Base-by-base conservation (phyloP, 2,888 invertebrate species). In the Xiphydria camelus region DNA sequence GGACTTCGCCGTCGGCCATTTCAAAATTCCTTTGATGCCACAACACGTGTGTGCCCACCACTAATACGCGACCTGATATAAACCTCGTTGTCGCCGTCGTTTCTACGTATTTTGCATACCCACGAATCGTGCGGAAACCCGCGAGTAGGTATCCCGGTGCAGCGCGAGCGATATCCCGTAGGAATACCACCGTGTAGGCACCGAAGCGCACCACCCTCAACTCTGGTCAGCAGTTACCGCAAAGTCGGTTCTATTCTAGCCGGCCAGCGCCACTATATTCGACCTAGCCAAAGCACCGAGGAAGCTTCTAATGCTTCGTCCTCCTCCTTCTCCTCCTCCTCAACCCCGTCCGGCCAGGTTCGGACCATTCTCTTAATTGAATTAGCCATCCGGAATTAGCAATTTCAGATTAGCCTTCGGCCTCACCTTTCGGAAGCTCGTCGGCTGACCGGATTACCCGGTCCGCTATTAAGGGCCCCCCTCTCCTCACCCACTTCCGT, bases 331-430 rank as follows among this genome's bases (percentile, higher is more conserved):
- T 49, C 45, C 22, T 22, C 33, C 31, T 23, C 48, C 44, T 44
- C 47, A 44, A 45, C 55, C 43, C 38, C 41, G 32, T 25, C 12
- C 23, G 15, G 14, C 17, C 19, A 34, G 41, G 49, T 50, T 38
- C 47, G 51, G n/a, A 53, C 64, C 62, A 61, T 69, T 68, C 68
- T 66, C 68, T 66, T 70, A 73, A 72, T 72, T 72, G 66, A 72
- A 72, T 73, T 66, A 70, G 68, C 65, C 64, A 57, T 59, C 64
- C 63, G 66, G 66, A 68, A 71, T 71, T 71, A 68, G 68, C 66
- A 68, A 68, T 72, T 70, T 70, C 62, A 60, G 66, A 69, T 70
- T 64, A 65, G 61, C 61, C 59, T 50, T 43, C 45, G 48, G 46
- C 45, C 25, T 21, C 26, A 40, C 45, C 43, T 47, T 43, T 46